Conservation (phyloP, 2,113 vertebrate species). For the Hipposideros armiger region DNA sequence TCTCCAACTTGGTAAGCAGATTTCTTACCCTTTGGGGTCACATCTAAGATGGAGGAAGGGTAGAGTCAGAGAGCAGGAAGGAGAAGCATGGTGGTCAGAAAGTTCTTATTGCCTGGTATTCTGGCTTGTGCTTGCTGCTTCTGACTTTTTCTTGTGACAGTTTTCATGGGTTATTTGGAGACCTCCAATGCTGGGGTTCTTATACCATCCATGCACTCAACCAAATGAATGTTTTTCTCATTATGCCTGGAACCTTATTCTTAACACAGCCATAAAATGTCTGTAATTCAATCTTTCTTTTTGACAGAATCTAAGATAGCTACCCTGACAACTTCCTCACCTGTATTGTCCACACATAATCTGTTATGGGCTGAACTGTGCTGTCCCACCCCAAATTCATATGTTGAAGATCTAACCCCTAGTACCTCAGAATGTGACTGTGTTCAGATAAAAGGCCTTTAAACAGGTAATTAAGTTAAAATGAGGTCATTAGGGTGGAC, state of each 20-base stretch:
- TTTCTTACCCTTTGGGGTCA: neutral
- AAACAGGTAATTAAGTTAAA: neutral
- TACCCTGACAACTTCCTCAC: accelerated
- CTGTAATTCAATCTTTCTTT: neutral
- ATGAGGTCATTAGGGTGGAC: neutral
- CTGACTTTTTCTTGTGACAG: neutral
- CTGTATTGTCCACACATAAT: neutral
- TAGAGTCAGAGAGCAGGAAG: accelerated
- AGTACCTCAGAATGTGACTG: neutral
- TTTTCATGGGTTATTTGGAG: neutral
- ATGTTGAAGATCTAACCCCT: neutral
- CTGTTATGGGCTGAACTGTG: neutral
- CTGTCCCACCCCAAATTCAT: too few species aligned
- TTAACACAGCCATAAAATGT: neutral
- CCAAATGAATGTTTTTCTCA: neutral
- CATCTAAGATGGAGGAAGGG: neutral
- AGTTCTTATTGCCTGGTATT: too few species aligned
- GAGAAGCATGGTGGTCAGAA: too few species aligned
- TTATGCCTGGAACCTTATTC: neutral
- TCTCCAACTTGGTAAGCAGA: neutral
- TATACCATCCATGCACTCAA: neutral
- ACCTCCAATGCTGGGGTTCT: neutral
- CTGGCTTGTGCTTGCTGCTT: neutral
- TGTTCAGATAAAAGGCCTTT: neutral
- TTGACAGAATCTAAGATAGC: neutral